Evolutionary conservation across 1,140 invertebrate genomes (phyloP), one percentile per base, ranked within the genome.

Genomic region (Neodiprion fabricii): DNA sequence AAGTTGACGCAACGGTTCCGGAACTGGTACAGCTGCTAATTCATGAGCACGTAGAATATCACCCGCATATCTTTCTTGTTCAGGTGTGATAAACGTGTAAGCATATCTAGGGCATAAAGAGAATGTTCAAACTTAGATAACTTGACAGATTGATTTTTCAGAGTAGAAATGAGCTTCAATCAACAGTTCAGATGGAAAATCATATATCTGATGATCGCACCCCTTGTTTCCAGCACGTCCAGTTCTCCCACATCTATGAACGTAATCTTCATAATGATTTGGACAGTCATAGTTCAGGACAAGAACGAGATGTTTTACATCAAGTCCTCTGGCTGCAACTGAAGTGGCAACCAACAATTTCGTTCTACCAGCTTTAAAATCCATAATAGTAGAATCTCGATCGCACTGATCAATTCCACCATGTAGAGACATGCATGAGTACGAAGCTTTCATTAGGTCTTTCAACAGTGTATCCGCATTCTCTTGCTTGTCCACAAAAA

Each of bases 261-360:
- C 98, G 88, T 99, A 99, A 89, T 99, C 99, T 89, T 99, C 99
- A 85, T 99, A 99, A 88, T 99, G 99, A 90, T 99, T 99, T 0
- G 99, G 99, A 85, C 98, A 99, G 89, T 99, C 98, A 87, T 99
- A 99, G 88, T 99, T 99, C 0, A 99, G 94, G 1, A 99, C 99
- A 1, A 99, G 89, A 78, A 99, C 98, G 4, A 99, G 91, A 81
- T 99, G 97, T 85, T 99, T 99, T 0, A 99, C 98, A 89, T 99
- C 99, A 9, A 99, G 89, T 0, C 99, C 99, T 77, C 99, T 89
- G 0, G 98, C 98, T 10, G 98, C 98, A 0, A 99, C 98, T 11
- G 97, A 99, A 0, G 98, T 99, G 0, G 98, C 98, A 3, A 98
- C 93, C 69, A 96, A 84, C 47, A 96, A 83, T 84, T 95, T 94